phyloP scores from a whole-genome alignment of 2,888 invertebrate genomes.

The Cephus sareptanus region DNA sequence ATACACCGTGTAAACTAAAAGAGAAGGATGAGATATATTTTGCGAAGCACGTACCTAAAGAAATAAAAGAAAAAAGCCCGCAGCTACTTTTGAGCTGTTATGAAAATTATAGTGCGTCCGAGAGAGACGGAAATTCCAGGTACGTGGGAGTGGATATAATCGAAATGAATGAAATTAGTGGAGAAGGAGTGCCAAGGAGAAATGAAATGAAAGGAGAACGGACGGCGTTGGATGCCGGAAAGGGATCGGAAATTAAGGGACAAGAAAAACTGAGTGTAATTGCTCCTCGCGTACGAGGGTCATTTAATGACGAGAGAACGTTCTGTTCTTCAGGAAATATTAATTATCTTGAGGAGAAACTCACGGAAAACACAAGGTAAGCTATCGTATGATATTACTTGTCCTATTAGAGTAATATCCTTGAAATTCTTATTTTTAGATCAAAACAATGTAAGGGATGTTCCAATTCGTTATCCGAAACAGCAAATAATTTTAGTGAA shows the following conservation, averaged over 20 bases:
- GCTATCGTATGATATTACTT: neutral
- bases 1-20: constrained; percentile 12
- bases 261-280: neutral
- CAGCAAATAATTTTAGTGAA: neutral
- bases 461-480: neutral
- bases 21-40: constrained; percentile 15
- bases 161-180: neutral
- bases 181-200: neutral
- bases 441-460: neutral
- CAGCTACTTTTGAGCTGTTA: neutral
- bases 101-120: neutral
- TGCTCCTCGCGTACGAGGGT: neutral
- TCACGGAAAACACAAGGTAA: neutral
- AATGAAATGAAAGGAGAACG: neutral
- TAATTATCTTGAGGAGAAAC: neutral
- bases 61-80: neutral
- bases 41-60: neutral
- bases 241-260: neutral
- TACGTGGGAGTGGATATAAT: neutral
- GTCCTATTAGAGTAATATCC: neutral
- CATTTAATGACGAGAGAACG: neutral
- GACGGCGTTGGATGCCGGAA: neutral
- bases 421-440: neutral
- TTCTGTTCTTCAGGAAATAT: neutral
- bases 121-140: neutral